Evolutionary conservation across 1,140 invertebrate species (phyloP).

Genomic region (Cardiocondyla obscurior): DNA sequence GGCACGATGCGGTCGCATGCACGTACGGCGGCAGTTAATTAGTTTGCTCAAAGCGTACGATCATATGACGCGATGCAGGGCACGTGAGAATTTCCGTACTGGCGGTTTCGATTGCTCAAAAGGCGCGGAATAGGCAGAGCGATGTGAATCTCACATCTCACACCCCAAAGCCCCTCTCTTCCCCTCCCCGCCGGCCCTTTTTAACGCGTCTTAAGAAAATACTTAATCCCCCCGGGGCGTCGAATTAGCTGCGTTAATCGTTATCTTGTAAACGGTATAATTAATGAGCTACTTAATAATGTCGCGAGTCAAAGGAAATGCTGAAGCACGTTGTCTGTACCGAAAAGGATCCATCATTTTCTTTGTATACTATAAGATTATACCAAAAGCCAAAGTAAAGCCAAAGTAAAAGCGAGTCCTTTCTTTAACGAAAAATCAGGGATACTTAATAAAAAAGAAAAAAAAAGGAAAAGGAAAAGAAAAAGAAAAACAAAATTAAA

Average conservation of each 20-base stretch:
- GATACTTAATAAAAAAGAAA: no score
- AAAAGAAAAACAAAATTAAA: background rate
- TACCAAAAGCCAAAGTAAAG: background rate
- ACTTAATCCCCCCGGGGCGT: background rate
- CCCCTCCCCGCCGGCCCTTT: no score
- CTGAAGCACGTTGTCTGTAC: background rate
- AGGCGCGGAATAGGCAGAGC: background rate
- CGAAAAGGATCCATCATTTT: background rate
- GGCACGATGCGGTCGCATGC: background rate
- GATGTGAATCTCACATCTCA: background rate
- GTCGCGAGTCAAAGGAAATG: conserved; percentile 19
- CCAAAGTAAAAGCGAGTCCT: background rate
- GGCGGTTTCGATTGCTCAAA: conserved; percentile 11
- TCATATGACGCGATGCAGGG: background rate
- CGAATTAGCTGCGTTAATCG: conserved; percentile 8
- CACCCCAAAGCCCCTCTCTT: background rate
- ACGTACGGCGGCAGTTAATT: conserved; percentile 13
- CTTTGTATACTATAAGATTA: conserved; percentile 11
- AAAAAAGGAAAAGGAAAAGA: no score
- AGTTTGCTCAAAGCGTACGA: background rate
- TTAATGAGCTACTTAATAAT: conserved; percentile 46
- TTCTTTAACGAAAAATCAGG: conserved; percentile 9
- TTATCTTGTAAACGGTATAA: conserved; percentile 36
- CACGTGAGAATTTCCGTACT: conserved; percentile 27
- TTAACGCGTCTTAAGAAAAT: background rate